Conservation (phyloP, 2,113 vertebrate species). For the Menura novaehollandiae region DNA sequence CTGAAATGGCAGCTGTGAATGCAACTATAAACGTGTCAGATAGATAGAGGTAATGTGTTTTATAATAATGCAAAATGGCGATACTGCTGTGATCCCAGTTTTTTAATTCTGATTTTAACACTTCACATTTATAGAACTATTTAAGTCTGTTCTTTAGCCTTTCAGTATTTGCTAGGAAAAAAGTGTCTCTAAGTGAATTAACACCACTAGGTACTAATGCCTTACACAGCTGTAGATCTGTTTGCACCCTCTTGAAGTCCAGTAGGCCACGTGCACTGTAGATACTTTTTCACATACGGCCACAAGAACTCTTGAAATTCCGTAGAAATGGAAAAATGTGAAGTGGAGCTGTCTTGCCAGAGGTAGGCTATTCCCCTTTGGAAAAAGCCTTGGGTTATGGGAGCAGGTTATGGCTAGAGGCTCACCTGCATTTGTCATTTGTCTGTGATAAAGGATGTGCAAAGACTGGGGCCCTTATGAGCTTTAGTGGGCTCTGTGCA, state of each 20-base stretch:
- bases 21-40: background rate
- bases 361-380: background rate
- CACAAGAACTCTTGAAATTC: background rate
- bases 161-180: background rate
- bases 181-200: background rate
- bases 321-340: background rate
- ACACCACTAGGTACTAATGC: background rate
- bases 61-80: background rate
- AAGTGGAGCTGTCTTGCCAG: background rate
- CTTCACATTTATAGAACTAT: background rate
- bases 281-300: background rate
- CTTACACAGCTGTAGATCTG: background rate
- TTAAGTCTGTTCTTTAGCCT: background rate
- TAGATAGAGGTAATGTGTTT: background rate
- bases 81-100: background rate
- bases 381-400: background rate
- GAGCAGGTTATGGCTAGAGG: background rate
- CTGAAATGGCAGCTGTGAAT: background rate
- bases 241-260: background rate
- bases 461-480: background rate
- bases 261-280: background rate
- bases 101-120: background rate
- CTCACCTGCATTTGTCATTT: background rate
- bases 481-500: background rate
- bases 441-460: background rate